phyloP scores from a whole-genome alignment of 2,888 invertebrate genomes.

The Bellardia pandia region DNA sequence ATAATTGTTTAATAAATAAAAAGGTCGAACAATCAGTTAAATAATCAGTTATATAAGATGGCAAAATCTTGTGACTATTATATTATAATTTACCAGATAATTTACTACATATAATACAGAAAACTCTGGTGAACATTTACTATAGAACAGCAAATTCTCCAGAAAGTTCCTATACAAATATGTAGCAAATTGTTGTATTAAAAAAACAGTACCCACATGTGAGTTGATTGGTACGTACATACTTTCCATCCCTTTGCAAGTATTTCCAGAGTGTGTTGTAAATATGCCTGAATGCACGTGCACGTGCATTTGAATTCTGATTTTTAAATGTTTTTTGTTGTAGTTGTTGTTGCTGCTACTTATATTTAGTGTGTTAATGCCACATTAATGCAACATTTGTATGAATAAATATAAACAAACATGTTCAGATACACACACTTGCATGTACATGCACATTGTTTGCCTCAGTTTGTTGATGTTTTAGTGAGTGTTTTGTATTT shows the following conservation, averaged over 20 bases:
- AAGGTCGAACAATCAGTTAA: no score
- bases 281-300: slow-evolving; percentile 34
- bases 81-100: no score
- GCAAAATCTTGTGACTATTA: no score
- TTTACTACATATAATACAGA: no score
- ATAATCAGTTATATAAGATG: no score
- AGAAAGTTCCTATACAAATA: no score
- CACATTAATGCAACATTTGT: slow-evolving; percentile 58
- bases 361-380: slow-evolving; percentile 61
- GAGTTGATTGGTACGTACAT: no score
- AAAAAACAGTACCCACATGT: no score
- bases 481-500: neutral
- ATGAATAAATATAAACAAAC: slow-evolving; percentile 39
- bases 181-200: no score
- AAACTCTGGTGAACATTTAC: no score
- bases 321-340: slow-evolving; percentile 3
- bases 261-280: neutral
- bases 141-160: no score
- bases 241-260: neutral
- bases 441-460: slow-evolving; percentile 27
- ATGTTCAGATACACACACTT: neutral
- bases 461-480: neutral
- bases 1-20: no score
- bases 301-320: slow-evolving; percentile 58
- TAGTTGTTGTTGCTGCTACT: slow-evolving; percentile 10